phyloP scores from a whole-genome alignment of 2,888 invertebrate species.

The Automeris io region DNA sequence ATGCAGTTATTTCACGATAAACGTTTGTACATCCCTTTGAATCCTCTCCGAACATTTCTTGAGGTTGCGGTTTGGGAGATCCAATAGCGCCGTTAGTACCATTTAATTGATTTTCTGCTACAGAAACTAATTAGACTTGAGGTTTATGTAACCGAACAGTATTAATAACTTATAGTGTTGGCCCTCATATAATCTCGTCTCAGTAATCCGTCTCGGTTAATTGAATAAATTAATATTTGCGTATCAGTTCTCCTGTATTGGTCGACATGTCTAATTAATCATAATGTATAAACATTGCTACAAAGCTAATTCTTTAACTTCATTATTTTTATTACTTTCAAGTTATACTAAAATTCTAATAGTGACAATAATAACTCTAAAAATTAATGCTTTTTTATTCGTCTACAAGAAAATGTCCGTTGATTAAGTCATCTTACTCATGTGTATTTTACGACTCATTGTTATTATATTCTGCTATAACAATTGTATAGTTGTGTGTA shows the following conservation, averaged over 20 bases:
- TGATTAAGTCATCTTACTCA: too few species aligned
- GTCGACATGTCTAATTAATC: too few species aligned
- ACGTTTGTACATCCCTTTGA: slow-evolving; percentile 50
- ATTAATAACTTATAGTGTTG: slow-evolving; percentile 62
- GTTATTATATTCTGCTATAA: background rate
- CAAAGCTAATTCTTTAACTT: too few species aligned
- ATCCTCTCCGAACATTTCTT: slow-evolving; percentile 50
- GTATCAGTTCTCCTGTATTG: too few species aligned
- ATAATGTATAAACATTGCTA: too few species aligned
- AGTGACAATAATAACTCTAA: too few species aligned
- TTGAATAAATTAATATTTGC: slow-evolving; percentile 39
- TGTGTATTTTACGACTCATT: slow-evolving; percentile 7
- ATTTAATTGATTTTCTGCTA: slow-evolving; percentile 71
- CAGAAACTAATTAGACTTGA: slow-evolving; percentile 72
- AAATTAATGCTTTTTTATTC: too few species aligned
- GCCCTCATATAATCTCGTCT: slow-evolving; percentile 47
- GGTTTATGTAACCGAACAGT: slow-evolving; percentile 63
- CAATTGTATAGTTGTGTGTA: slow-evolving; percentile 7
- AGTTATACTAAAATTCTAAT: too few species aligned
- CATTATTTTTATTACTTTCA: too few species aligned
- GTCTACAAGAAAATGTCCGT: too few species aligned
- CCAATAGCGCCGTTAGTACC: slow-evolving; percentile 52
- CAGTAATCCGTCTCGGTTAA: slow-evolving; percentile 41
- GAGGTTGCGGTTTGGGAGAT: slow-evolving; percentile 49
- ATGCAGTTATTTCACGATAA: slow-evolving; percentile 28